A percentile compares a stretch with the other conserved stretches of the same genome.
phyloP scores from a whole-genome alignment of 1,140 invertebrate species.

The Anastatus disparis region DNA sequence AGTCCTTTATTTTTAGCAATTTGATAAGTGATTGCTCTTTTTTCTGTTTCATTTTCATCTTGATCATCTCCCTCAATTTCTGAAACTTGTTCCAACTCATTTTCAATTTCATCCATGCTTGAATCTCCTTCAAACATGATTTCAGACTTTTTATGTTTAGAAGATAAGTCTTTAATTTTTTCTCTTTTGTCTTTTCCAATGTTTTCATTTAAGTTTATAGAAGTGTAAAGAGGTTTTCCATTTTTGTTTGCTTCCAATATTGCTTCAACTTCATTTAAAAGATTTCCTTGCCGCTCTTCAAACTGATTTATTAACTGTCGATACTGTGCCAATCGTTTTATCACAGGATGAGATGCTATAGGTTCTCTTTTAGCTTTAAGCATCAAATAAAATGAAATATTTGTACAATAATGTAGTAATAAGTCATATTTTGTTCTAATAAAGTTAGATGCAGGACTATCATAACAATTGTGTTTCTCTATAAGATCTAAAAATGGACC shows the following conservation, averaged over 20 bases:
- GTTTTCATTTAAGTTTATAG: conserved; percentile 35
- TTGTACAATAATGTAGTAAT: conserved; percentile 84
- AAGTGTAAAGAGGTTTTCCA: conserved; percentile 47
- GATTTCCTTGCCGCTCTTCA: conserved; percentile 73
- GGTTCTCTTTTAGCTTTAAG: conserved; percentile 79
- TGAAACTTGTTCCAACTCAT: neutral
- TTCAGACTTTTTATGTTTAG: conserved; percentile 20
- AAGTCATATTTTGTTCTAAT: conserved; percentile 77
- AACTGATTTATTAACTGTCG: conserved; percentile 80
- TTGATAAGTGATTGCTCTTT: conserved; percentile 89
- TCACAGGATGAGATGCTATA: conserved; percentile 85
- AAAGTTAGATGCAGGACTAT: conserved; percentile 73
- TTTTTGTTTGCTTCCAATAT: conserved; percentile 58
- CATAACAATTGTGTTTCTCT: conserved; percentile 67
- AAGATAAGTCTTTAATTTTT: neutral
- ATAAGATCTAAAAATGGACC: conserved; percentile 75
- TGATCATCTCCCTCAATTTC: conserved; percentile 35
- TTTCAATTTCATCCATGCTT: conserved; percentile 27
- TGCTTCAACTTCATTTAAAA: conserved; percentile 65
- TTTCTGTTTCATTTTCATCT: conserved; percentile 62
- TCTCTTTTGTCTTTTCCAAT: neutral
- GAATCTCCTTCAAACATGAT: conserved; percentile 17
- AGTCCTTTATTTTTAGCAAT: conserved; percentile 96
- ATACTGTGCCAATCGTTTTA: conserved; percentile 84
- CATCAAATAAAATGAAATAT: conserved; percentile 87